A percentile compares a stretch with the other conserved stretches of the same genome.
phyloP scores from a whole-genome alignment of 2,113 vertebrate species.

The Apteryx owenii region DNA sequence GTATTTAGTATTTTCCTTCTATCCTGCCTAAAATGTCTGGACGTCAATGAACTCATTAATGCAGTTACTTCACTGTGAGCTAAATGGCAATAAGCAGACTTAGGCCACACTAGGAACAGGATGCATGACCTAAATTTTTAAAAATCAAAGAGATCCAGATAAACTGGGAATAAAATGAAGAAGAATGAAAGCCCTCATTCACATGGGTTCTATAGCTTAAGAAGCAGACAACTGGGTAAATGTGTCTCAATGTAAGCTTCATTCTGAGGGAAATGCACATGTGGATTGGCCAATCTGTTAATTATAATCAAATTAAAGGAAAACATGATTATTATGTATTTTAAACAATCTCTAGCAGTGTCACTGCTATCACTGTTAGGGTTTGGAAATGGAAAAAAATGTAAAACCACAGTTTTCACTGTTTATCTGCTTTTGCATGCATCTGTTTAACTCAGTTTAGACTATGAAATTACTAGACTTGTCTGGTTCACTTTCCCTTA shows the following conservation, averaged over 20 bases:
- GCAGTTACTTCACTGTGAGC: neutral
- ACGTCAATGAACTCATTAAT: neutral
- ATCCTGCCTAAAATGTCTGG: neutral
- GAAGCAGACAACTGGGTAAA: neutral
- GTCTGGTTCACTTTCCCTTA: conserved; percentile 46
- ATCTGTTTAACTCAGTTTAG: neutral
- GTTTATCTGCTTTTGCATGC: neutral
- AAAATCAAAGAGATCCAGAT: neutral
- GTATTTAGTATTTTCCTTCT: neutral
- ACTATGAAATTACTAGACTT: conserved; percentile 37
- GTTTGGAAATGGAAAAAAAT: neutral
- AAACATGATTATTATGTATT: neutral
- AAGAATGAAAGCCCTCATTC: neutral
- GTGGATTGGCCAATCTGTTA: neutral
- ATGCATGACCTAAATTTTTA: neutral
- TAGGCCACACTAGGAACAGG: neutral
- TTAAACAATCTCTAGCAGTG: neutral
- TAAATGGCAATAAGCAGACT: neutral
- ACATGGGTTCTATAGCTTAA: neutral
- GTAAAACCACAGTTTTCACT: neutral
- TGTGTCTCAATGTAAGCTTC: neutral
- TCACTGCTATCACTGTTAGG: neutral
- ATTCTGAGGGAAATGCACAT: neutral
- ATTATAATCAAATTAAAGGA: neutral
- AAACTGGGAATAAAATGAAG: neutral